Conservation (phyloP, 23 tunicate species). For the Clavelina lepadiformis region DNA sequence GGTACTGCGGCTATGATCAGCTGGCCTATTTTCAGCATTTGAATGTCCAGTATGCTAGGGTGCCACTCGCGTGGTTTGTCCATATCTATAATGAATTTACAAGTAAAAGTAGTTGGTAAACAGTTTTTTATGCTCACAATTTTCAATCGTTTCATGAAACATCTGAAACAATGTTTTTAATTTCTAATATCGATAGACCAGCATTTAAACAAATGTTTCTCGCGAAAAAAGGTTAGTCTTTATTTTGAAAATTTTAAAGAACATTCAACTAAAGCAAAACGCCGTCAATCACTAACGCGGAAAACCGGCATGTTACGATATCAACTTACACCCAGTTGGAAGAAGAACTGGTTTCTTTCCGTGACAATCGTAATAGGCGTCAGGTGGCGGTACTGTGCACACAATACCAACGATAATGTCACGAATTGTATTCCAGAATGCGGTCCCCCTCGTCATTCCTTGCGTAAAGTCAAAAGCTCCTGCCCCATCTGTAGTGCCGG, state of each 20-base stretch:
- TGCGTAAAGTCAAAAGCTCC: conserved; percentile 67
- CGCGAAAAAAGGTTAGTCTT: too few species aligned
- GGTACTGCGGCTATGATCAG: conserved; percentile 83
- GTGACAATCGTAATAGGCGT: conserved; percentile 57
- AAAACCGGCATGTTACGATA: too few species aligned
- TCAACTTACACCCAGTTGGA: conserved; percentile 86
- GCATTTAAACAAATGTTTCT: too few species aligned
- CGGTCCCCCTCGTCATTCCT: conserved; percentile 50
- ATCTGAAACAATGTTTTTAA: too few species aligned
- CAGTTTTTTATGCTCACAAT: too few species aligned
- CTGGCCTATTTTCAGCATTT: conserved; percentile 63
- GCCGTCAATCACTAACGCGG: too few species aligned
- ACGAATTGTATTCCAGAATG: conserved; percentile 56
- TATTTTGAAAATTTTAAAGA: too few species aligned
- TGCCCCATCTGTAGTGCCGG: conserved; percentile 83
- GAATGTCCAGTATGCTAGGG: conserved; percentile 59
- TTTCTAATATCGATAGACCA: too few species aligned
- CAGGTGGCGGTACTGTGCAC: conserved; percentile 33
- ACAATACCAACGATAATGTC: conserved; percentile 22
- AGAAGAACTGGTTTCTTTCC: conserved; percentile 70
- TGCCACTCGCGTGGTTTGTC: conserved; percentile 82
- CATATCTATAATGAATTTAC: conserved; percentile 85
- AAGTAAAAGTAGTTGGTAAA: too few species aligned
- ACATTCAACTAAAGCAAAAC: too few species aligned
- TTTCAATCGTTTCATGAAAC: too few species aligned